Conservation (phyloP, 1,140 invertebrate genomes). For the Rhyacophila brunnea region DNA sequence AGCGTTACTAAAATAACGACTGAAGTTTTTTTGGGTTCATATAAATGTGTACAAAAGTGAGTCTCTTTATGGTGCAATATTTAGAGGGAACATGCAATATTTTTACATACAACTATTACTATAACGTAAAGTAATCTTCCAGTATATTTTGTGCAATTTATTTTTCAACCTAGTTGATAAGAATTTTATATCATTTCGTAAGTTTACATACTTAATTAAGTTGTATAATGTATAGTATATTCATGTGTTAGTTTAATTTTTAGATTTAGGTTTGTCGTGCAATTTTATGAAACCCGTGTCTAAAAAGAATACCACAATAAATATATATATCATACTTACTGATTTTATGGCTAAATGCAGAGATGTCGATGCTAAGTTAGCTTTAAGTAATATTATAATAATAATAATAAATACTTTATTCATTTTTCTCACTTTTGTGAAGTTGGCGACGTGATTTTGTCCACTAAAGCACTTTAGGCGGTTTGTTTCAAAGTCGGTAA, state of each 20-base stretch:
- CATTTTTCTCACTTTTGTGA: too few species aligned
- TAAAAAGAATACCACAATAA: not conserved
- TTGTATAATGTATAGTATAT: slow-evolving; percentile 2
- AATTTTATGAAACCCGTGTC: slow-evolving; percentile 28
- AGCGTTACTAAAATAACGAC: too few species aligned
- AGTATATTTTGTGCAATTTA: slow-evolving; percentile 24
- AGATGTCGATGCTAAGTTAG: too few species aligned
- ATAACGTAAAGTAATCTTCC: not conserved
- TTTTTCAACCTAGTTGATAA: too few species aligned
- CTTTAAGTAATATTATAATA: too few species aligned
- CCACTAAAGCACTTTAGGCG: too few species aligned
- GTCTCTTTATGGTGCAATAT: slow-evolving; percentile 9
- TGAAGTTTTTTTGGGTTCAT: too few species aligned
- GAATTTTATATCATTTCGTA: not conserved
- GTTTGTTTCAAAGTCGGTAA: too few species aligned
- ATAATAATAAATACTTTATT: too few species aligned
- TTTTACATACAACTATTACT: slow-evolving; percentile 2
- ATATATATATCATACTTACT: too few species aligned
- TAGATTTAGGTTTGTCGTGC: slow-evolving; percentile 30
- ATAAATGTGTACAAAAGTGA: not conserved
- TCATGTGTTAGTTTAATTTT: not conserved
- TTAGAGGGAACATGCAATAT: slow-evolving; percentile 16
- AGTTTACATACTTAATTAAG: not conserved
- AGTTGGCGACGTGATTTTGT: too few species aligned
- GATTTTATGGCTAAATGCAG: too few species aligned